Percentiles rank a stretch among this genome's conserved stretches.
Conservation (phyloP, 2,888 invertebrate species). For the Octonoba sinensis region DNA sequence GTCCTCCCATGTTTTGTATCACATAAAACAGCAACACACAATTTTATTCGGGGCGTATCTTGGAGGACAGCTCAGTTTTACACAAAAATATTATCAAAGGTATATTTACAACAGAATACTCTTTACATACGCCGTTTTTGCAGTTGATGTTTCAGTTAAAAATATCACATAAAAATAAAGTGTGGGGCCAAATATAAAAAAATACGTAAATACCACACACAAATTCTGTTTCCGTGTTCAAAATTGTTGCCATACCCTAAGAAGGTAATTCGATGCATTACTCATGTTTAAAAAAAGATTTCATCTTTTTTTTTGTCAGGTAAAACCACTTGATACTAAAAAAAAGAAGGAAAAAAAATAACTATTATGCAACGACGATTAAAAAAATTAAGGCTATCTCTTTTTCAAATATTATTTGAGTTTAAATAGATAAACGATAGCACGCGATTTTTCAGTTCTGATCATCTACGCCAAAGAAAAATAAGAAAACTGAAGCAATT, state of each 20-base stretch:
- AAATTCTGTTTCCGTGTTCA: slow-evolving; percentile 62
- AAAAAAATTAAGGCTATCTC: too few species aligned
- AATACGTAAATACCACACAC: slow-evolving; percentile 63
- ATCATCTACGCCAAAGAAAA: too few species aligned
- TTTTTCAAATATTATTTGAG: too few species aligned
- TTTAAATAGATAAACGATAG: too few species aligned
- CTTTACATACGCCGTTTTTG: background rate
- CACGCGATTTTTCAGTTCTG: too few species aligned
- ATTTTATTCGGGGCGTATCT: slow-evolving; percentile 48
- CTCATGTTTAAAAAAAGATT: slow-evolving; percentile 48
- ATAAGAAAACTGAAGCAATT: too few species aligned
- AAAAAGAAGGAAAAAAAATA: too few species aligned
- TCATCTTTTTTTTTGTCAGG: background rate
- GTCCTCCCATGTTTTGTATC: slow-evolving; percentile 50
- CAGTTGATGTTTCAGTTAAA: slow-evolving; percentile 11
- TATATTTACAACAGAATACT: too few species aligned
- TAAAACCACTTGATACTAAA: too few species aligned
- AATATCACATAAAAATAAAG: slow-evolving; percentile 31
- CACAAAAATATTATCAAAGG: background rate
- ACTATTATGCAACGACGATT: too few species aligned
- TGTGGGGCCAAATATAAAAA: slow-evolving; percentile 53
- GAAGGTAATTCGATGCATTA: slow-evolving; percentile 16
- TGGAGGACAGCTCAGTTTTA: slow-evolving; percentile 9
- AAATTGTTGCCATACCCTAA: slow-evolving; percentile 42
- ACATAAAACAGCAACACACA: slow-evolving; percentile 24